A percentile compares a stretch with the other conserved stretches of the same genome.
These are phyloP conservation scores for Rhinoraja longicauda DNA, from an alignment of 2,797 vertebrate species.

Conservation along the genomic window DNA sequence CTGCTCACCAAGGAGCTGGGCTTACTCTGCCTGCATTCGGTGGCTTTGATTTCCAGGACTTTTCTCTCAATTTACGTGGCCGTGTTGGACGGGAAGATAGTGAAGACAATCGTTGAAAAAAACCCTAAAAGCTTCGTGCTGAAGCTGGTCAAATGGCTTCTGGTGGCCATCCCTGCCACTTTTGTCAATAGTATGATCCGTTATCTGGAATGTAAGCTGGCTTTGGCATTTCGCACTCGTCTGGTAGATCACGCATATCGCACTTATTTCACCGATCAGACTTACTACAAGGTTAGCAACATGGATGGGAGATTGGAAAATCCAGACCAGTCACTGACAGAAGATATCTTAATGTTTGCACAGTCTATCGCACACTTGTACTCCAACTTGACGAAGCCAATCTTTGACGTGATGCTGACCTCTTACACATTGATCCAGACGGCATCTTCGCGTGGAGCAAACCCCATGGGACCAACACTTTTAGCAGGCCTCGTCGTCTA, in stretches of 20 bases:
- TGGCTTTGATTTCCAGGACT: constrained; percentile 84
- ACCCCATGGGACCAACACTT: constrained; percentile 79
- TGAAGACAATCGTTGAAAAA: constrained; percentile 94
- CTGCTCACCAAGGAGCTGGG: constrained; percentile 76
- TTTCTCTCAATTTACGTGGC: constrained; percentile 96
- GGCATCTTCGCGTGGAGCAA: constrained; percentile 78
- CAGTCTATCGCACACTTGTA: constrained; percentile 93
- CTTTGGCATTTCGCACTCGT: constrained; percentile 88
- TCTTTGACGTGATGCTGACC: constrained; percentile 87
- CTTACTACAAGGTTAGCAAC: constrained; percentile 89
- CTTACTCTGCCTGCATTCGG: constrained; percentile 82
- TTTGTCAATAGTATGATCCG: constrained; percentile 97
- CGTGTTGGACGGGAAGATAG: constrained; percentile 87
- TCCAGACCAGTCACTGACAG: constrained; percentile 93
- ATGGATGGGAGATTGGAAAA: constrained; percentile 92
- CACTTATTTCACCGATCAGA: constrained; percentile 89
- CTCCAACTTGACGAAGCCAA: constrained; percentile 95
- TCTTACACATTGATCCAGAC: constrained; percentile 92
- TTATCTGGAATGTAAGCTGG: constrained; percentile 89
- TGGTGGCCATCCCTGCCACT: constrained; percentile 92
- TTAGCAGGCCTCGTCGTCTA: constrained; percentile 89
- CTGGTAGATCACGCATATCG: constrained; percentile 82
- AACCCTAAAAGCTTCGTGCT: constrained; percentile 74
- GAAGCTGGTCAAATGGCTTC: constrained; percentile 86
- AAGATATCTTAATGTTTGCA: constrained; percentile 94